phyloP scores from a whole-genome alignment of 2,113 vertebrate species.

The Clarias magur region DNA sequence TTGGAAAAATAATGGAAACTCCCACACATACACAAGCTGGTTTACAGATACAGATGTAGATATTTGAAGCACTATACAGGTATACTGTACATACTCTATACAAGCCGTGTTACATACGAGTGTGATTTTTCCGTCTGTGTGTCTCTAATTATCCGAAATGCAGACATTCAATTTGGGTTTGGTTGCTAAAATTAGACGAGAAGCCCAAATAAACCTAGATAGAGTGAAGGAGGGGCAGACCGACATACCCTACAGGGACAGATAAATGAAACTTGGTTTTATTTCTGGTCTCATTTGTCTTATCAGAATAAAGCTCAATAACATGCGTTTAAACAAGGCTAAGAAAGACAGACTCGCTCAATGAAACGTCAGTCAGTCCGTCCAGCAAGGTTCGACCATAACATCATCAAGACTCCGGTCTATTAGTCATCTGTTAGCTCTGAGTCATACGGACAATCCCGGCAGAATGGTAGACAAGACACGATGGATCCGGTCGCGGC shows the following conservation, averaged over 20 bases:
- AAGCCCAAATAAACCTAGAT: constrained; percentile 18
- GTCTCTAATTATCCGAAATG: not conserved
- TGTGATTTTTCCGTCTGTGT: not conserved
- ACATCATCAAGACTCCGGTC: not conserved
- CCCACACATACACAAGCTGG: not conserved
- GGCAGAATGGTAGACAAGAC: not conserved
- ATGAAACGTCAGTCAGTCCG: not conserved
- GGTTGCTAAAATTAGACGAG: constrained; percentile 16
- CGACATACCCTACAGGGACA: not conserved
- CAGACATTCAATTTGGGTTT: constrained; percentile 10
- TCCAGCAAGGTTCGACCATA: constrained; percentile 4
- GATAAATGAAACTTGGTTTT: constrained; percentile 38
- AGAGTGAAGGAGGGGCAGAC: constrained; percentile 1
- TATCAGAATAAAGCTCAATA: constrained; percentile 26
- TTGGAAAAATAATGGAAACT: not conserved
- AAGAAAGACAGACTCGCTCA: not conserved
- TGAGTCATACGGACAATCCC: not conserved
- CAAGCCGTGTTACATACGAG: not conserved
- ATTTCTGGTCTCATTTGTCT: constrained; percentile 33
- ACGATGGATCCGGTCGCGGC: not conserved
- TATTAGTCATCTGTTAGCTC: not conserved
- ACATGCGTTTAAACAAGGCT: not conserved
- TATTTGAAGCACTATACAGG: not conserved
- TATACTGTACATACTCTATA: not conserved
- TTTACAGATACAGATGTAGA: not conserved